Base-by-base conservation (phyloP, 2,888 invertebrate genomes). In the Eristalinus aeneus region DNA sequence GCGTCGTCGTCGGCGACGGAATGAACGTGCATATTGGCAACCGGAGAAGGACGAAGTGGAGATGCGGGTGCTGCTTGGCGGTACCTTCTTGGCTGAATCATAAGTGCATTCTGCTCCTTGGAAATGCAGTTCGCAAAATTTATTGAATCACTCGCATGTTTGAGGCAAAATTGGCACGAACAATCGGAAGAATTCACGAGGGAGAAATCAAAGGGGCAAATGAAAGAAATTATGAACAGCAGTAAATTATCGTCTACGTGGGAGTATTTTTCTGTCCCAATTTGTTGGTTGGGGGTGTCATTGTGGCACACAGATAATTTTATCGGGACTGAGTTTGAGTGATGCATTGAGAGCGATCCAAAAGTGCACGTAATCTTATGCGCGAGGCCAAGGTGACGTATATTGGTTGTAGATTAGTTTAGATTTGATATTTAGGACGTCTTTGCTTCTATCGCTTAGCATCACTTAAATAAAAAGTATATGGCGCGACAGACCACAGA, bases 51-150 rank as follows among this genome's bases (percentile, higher is more conserved):
- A 81, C 63, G 71, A 54, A 69, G 68, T 60, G 20, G 23, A 53
- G 65, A 54, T 58, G 64, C 11, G 58, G 56, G 10, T 27, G 54
- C 10, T 46, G 46, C 23, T 32, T 53, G 34, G 27, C 31, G 10
- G 31, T 46, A 69, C 27, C 16, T 67, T 74, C 71, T 75, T 75
- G 56, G 56, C 83, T 79, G 75, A 83, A 84, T 72, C 63, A 78
- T 81, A 85, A 85, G 82, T 82, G 82, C 82, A 86, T 82, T 69
- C 77, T 65, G 31, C n/a, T 74, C 67, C 36, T 74, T 82, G 39
- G 53, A 74, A 73, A 85, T 76, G 58, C 76, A 76, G 68, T 85
- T 76, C 27, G 53, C 27, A 39, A 58, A 72, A 78, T 86, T 86
- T 74, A 77, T 73, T 58, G 27, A 60, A 67, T 36, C 34, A 77